Evolutionary conservation across 35 echinoderm and acorn worm species (phyloP).

Genomic region (Amphiura filiformis): DNA sequence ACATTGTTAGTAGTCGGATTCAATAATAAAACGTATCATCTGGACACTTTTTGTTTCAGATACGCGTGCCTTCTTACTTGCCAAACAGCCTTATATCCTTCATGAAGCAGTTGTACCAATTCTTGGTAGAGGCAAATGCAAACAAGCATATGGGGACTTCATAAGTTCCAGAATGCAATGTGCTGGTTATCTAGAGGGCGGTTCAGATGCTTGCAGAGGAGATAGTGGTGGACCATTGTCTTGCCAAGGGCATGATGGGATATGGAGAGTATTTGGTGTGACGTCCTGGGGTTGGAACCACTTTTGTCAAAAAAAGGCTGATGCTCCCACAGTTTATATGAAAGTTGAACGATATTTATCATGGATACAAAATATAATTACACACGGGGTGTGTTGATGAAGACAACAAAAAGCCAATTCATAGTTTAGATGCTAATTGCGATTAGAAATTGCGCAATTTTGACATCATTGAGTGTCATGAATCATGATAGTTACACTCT

Average conservation of each 20-base stretch:
- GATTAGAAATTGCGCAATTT: too few species aligned
- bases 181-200: slow-evolving; percentile 46
- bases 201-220: slow-evolving; percentile 72
- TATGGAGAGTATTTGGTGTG: slow-evolving; percentile 63
- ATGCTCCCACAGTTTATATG: slow-evolving; percentile 65
- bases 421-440: too few species aligned
- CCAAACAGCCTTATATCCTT: slow-evolving; percentile 1
- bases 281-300: slow-evolving; percentile 83
- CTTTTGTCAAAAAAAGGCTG: slow-evolving; percentile 54
- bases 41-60: neutral
- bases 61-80: neutral
- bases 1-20: too few species aligned
- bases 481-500: too few species aligned
- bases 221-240: slow-evolving; percentile 84
- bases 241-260: slow-evolving; percentile 49
- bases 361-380: slow-evolving; percentile 68
- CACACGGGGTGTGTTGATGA: neutral
- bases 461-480: too few species aligned
- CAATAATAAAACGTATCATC: too few species aligned
- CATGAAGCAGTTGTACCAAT: slow-evolving; percentile 55
- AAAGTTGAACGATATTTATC: slow-evolving; percentile 54
- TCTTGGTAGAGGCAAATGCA: slow-evolving; percentile 37
- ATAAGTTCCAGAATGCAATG: slow-evolving; percentile 70
- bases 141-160: slow-evolving; percentile 40
- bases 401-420: too few species aligned